These are phyloP conservation scores for Asarcornis scutulata DNA, from an alignment of 2,113 vertebrate species.

Conservation along the genomic window DNA sequence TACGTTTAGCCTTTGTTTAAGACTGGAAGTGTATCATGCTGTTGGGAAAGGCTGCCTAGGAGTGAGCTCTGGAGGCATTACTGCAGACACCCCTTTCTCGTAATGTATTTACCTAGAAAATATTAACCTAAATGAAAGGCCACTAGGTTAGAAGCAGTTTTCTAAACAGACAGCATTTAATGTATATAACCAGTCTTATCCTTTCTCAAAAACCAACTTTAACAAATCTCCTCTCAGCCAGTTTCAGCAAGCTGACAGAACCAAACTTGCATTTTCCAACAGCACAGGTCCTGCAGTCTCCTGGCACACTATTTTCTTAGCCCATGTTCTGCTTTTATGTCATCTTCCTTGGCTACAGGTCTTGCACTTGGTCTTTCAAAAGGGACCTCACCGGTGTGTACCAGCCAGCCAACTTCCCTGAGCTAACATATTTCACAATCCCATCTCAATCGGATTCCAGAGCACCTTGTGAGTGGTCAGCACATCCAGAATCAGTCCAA, in stretches of 20 bases:
- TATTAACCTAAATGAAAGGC: neutral
- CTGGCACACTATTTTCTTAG: neutral
- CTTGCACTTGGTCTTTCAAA: neutral
- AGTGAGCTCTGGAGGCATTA: neutral
- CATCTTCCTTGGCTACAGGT: neutral
- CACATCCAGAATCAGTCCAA: neutral
- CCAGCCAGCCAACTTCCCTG: neutral
- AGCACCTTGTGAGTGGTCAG: neutral
- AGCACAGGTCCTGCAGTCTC: neutral
- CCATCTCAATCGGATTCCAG: neutral
- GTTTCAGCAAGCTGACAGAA: neutral
- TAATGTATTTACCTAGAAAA: neutral
- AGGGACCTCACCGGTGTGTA: neutral
- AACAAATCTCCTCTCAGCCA: neutral
- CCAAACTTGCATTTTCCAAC: neutral
- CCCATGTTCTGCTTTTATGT: neutral
- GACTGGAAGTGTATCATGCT: accelerated
- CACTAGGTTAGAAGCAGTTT: neutral
- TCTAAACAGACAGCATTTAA: neutral
- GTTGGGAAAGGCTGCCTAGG: too few relatives aligned
- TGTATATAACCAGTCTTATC: accelerated
- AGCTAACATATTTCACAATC: neutral
- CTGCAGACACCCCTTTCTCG: neutral
- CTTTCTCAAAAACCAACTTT: neutral
- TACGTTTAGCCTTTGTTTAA: neutral